Conservation (phyloP, 1,140 invertebrate genomes). For the Cydia strobilella region DNA sequence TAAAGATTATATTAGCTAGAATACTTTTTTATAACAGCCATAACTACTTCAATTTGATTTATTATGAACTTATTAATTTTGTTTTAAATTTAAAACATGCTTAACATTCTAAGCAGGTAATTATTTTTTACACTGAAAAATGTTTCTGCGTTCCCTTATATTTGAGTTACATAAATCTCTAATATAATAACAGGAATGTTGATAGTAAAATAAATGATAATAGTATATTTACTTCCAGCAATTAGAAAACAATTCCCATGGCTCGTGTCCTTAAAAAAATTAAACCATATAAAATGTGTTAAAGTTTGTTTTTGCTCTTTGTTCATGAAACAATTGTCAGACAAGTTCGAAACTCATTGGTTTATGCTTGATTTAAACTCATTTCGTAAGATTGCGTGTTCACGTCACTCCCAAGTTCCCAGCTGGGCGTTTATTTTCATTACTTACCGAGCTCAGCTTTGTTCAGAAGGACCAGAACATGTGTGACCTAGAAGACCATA, state of each 20-base stretch:
- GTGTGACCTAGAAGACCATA: background rate
- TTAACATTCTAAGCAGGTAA: background rate
- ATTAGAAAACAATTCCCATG: too few relatives aligned
- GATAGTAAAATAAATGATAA: too few relatives aligned
- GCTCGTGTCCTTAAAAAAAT: background rate
- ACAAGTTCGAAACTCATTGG: conserved; percentile 29
- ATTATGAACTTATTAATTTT: conserved; percentile 22
- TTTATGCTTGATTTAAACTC: conserved; percentile 31
- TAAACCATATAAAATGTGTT: background rate
- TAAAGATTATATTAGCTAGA: conserved; percentile 27
- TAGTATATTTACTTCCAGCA: too few relatives aligned
- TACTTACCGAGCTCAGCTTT: background rate
- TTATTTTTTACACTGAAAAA: too few relatives aligned
- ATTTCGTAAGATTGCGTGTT: conserved; percentile 29
- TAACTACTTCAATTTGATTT: conserved; percentile 15
- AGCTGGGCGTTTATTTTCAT: background rate
- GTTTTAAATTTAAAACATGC: background rate
- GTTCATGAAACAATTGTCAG: conserved; percentile 20
- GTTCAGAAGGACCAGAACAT: background rate
- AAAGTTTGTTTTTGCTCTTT: background rate
- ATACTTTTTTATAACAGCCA: conserved; percentile 23
- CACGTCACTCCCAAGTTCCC: conserved; percentile 18
- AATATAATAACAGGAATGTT: too few relatives aligned
- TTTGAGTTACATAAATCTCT: too few relatives aligned
- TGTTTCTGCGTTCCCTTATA: too few relatives aligned